Percentiles rank a stretch among this genome's conserved stretches.
phyloP scores from a whole-genome alignment of 2,888 invertebrate species.

The Pegoplata infirma region DNA sequence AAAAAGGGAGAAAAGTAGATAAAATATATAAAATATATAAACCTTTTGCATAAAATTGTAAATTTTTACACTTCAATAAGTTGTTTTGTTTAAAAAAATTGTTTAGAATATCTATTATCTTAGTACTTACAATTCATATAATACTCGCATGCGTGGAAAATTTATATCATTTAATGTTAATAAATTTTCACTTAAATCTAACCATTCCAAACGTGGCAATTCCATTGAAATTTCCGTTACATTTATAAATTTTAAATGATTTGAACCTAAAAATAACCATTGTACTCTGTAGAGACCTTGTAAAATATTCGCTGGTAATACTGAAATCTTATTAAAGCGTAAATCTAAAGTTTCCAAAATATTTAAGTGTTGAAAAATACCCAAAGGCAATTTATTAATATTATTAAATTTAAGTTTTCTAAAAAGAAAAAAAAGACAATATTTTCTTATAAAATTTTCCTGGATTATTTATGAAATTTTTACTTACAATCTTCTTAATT shows the following conservation, averaged over 20 bases:
- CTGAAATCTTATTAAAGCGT: conserved; percentile 72
- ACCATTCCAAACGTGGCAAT: conserved; percentile 76
- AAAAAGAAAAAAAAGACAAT: not conserved
- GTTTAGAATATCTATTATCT: too few species aligned
- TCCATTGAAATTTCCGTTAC: conserved; percentile 77
- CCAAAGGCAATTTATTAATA: conserved; percentile 75
- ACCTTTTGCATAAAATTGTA: conserved; percentile 26
- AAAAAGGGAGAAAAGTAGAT: not conserved
- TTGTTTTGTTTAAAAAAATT: conserved; percentile 37
- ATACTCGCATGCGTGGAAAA: conserved; percentile 78
- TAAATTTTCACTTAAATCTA: conserved; percentile 79
- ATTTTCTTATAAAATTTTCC: not conserved
- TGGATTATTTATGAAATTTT: not conserved
- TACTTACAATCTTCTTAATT: conserved; percentile 71
- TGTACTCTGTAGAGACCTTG: conserved; percentile 77
- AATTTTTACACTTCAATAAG: conserved; percentile 54
- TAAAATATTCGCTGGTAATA: conserved; percentile 77
- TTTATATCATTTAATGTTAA: conserved; percentile 77
- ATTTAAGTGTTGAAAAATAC: conserved; percentile 70
- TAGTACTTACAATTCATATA: conserved; percentile 79
- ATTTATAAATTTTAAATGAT: conserved; percentile 78
- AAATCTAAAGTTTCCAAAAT: conserved; percentile 73
- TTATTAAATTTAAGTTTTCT: conserved; percentile 75
- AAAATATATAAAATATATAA: conserved; percentile 8
- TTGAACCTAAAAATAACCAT: conserved; percentile 79